Conservation (phyloP, 2,113 vertebrate species). For the Mola mola region DNA sequence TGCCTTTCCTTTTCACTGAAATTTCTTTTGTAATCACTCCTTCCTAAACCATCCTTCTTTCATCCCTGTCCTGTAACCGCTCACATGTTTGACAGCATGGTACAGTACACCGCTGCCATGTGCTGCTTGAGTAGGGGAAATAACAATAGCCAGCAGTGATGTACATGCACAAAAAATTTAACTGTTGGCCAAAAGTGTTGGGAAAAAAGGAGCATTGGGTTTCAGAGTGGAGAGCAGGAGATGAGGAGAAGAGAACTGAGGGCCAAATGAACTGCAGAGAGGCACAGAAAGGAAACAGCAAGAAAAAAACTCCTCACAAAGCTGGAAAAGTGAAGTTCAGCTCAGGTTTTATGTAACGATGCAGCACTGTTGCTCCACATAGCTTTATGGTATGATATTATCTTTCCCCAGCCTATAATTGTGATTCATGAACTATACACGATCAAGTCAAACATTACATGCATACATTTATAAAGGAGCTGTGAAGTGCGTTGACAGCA, state of each 20-base stretch:
- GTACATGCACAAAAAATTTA: constrained; percentile 21
- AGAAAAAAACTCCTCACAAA: constrained; percentile 1
- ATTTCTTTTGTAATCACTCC: constrained; percentile 24
- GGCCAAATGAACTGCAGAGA: constrained; percentile 29
- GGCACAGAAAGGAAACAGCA: background rate
- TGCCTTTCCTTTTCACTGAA: constrained; percentile 24
- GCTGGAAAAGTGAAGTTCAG: constrained; percentile 38
- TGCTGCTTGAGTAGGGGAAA: constrained; percentile 14
- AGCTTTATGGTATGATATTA: constrained; percentile 19
- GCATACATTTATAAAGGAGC: background rate
- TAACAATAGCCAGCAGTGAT: constrained; percentile 23
- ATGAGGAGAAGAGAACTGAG: constrained; percentile 25
- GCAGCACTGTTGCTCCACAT: constrained; percentile 11
- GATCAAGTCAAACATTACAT: constrained; percentile 11
- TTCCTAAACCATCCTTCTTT: background rate
- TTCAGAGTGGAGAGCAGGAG: constrained; percentile 14
- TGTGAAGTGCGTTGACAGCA: constrained; percentile 10
- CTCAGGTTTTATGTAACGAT: constrained; percentile 28
- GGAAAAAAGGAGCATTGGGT: constrained; percentile 27
- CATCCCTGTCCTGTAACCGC: constrained; percentile 57
- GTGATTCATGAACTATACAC: constrained; percentile 9
- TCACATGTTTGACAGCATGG: constrained; percentile 42
- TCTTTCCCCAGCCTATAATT: constrained; percentile 12
- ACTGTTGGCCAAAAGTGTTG: constrained; percentile 29
- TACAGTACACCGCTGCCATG: constrained; percentile 45